Evolutionary conservation across 2,113 vertebrate species (phyloP), one percentile per base, ranked within the genome.

Genomic region (Corythornis vintsioides): DNA sequence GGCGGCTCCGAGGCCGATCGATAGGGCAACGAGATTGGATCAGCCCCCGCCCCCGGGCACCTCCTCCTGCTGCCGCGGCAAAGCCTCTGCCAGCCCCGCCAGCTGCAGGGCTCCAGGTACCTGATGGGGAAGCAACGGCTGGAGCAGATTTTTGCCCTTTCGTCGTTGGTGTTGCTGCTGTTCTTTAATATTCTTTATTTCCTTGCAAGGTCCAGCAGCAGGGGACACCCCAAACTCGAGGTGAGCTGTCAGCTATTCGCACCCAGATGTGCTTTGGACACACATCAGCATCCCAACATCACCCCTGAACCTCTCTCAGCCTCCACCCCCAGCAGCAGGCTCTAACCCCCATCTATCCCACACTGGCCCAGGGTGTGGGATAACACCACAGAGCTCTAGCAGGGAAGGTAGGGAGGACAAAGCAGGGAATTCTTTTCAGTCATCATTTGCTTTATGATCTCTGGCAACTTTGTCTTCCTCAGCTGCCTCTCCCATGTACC

Each of bases 11-110:
- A 84, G 66, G 85, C 89, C 47, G 59, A 98, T 98, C 97, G 69
- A 98, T 98, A 96, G 93, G 91, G 96, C 97, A 97, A 97, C 97
- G 98, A 97, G 97, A 97, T 98, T 97, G 96, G 96, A 98, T 97
- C 97, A 97, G 96, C 56, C 9, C 92, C 78, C 48, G 56, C 94
- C 90, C 81, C 84, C 25, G 24, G 90, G 79, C 86, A 65, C 81
- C 81, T 66, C 31, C 87, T 78, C 74, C 74, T 75, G 76, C 90
- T 90, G 83, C 28, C 28, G 5, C 29, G 77, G 93, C 89, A 89
- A 66, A 43, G 88, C 86, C 89, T 55, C 70, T 7, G 69, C 28
- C 65, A 13, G 17, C 86, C 40, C 77, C 22, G 43, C 31, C 57
- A 9, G 11, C 2, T 6, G 31, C 4, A 2, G 26, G 79, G 7